A percentile compares a stretch with the other conserved stretches of the same genome.
These are phyloP conservation scores for Haemorhous mexicanus DNA, from an alignment of 2,113 vertebrate genomes.

Conservation along the genomic window DNA sequence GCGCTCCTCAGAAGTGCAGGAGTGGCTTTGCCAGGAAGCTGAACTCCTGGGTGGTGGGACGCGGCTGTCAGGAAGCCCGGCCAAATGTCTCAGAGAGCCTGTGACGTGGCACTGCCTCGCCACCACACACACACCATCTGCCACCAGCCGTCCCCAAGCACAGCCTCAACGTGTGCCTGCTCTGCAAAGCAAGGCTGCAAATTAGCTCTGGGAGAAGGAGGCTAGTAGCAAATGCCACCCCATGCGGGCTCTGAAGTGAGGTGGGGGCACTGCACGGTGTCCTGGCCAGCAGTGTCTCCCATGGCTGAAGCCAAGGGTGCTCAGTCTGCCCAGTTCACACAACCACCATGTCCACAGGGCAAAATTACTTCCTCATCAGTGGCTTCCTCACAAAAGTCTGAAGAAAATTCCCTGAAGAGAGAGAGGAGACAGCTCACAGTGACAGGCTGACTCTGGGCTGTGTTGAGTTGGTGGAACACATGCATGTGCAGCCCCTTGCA, in stretches of 20 bases:
- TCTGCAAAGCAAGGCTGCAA: background rate
- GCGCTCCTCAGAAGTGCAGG: background rate
- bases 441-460: fast-evolving
- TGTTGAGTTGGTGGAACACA: fast-evolving
- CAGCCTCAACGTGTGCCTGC: background rate
- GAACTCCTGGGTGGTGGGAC: conserved; percentile 7
- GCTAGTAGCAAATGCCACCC: background rate
- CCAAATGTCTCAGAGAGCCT: conserved; percentile 15
- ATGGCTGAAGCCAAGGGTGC: background rate
- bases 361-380: background rate
- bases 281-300: fast-evolving
- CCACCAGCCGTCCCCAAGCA: background rate
- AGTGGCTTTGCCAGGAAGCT: conserved; percentile 8
- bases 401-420: background rate
- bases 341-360: fast-evolving
- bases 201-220: background rate
- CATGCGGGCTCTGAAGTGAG: background rate
- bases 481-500: fast-evolving
- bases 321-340: background rate
- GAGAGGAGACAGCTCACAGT: background rate
- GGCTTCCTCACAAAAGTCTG: background rate
- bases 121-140: conserved; percentile 26
- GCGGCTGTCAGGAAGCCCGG: conserved; percentile 18
- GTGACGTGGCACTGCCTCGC: conserved; percentile 35
- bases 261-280: background rate